Conservation (phyloP, 2,113 vertebrate genomes). For the Rousettus leschenaultii region DNA sequence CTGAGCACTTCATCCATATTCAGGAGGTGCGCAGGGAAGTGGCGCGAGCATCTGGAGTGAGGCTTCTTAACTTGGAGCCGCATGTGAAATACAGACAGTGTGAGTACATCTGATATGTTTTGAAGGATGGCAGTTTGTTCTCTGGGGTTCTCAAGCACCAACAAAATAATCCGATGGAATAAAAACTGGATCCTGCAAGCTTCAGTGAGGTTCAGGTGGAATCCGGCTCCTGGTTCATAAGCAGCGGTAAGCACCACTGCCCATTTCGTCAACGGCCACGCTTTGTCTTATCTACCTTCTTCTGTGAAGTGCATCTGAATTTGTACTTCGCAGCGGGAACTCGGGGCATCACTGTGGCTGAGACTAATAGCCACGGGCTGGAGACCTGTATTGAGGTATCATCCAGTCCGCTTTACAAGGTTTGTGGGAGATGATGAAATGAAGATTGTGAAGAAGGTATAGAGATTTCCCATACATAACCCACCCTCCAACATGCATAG, state of each 20-base stretch:
- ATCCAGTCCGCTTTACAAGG: background rate
- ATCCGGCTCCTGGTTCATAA: background rate
- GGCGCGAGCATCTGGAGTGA: background rate
- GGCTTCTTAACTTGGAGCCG: background rate
- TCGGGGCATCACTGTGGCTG: background rate
- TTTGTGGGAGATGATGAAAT: background rate
- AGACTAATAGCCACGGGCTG: background rate
- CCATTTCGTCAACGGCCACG: background rate
- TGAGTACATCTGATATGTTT: background rate
- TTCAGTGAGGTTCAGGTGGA: background rate
- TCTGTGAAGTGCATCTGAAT: background rate
- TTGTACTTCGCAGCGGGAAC: background rate
- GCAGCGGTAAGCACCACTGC: background rate
- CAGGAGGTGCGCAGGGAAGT: rapidly evolving
- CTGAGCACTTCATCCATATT: background rate
- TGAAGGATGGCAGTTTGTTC: background rate
- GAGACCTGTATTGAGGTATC: background rate
- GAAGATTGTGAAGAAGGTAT: background rate
- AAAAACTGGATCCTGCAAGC: background rate
- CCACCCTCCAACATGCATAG: background rate
- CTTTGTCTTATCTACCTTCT: background rate
- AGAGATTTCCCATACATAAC: background rate
- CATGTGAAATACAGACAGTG: background rate
- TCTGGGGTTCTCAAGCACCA: background rate
- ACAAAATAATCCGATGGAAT: background rate